Conservation (phyloP, 2,888 invertebrate genomes). For the Dasypogon diadema region DNA sequence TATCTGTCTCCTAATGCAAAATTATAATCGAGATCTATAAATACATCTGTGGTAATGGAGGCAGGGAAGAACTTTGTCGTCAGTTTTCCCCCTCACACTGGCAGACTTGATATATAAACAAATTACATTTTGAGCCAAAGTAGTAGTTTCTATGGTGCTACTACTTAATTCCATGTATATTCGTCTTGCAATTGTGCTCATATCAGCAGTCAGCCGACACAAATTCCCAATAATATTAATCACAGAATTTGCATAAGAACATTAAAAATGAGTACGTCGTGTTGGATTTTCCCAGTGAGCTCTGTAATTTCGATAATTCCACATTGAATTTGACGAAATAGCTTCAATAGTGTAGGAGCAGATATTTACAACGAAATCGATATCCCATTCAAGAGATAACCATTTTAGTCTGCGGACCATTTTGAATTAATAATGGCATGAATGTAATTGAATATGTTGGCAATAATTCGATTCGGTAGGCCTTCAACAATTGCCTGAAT, state of each 20-base stretch:
- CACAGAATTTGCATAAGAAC: conserved; percentile 31
- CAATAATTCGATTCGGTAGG: conserved; percentile 10
- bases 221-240: conserved; percentile 41
- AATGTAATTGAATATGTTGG: conserved; percentile 38
- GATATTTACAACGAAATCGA: conserved; percentile 19
- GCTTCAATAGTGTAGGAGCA: background rate
- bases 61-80: conserved; percentile 14
- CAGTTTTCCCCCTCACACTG: background rate
- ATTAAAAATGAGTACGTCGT: conserved; percentile 18
- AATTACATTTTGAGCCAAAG: conserved; percentile 13
- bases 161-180: background rate
- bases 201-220: conserved; percentile 21
- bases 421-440: conserved; percentile 41
- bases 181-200: background rate
- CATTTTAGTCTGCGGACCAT: conserved; percentile 28
- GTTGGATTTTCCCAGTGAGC: background rate
- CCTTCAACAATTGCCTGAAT: conserved; percentile 8
- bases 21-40: conserved; percentile 26
- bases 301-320: conserved; percentile 30
- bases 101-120: conserved; percentile 25
- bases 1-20: conserved; percentile 18
- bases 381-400: conserved; percentile 43
- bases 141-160: background rate
- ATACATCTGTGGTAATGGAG: background rate
- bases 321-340: conserved; percentile 40